phyloP scores from a whole-genome alignment of 2,888 invertebrate species.

The Xanthia icteritia region DNA sequence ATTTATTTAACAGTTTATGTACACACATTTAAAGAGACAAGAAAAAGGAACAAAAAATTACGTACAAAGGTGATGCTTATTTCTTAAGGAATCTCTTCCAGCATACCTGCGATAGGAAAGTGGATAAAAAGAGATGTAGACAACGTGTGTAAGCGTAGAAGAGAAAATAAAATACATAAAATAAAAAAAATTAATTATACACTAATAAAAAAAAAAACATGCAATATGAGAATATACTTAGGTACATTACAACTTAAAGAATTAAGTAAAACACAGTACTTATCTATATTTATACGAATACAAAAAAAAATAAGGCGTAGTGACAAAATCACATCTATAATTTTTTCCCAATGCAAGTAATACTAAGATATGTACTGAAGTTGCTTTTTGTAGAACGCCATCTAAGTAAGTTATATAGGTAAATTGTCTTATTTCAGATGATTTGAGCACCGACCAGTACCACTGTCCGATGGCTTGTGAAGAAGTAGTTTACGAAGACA shows the following conservation, averaged over 20 bases:
- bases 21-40: too few relatives aligned
- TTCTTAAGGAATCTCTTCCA: too few relatives aligned
- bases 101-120: too few relatives aligned
- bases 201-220: too few relatives aligned
- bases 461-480: slow-evolving; percentile 91
- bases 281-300: not conserved
- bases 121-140: too few relatives aligned
- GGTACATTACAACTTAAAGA: not conserved
- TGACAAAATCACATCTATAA: not conserved
- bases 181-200: too few relatives aligned
- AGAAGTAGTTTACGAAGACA: slow-evolving; percentile 90
- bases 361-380: not conserved
- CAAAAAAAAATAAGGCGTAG: not conserved
- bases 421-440: slow-evolving; percentile 40
- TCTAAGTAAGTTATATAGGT: not conserved
- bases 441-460: slow-evolving; percentile 76
- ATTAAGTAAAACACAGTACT: not conserved
- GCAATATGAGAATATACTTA: too few relatives aligned
- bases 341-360: not conserved
- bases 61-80: too few relatives aligned
- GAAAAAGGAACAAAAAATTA: too few relatives aligned
- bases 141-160: too few relatives aligned
- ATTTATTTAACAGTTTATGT: too few relatives aligned
- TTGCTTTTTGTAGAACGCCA: not conserved
- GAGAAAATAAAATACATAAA: too few relatives aligned